Conservation (phyloP, 2,888 invertebrate genomes). For the Diaperis boleti region DNA sequence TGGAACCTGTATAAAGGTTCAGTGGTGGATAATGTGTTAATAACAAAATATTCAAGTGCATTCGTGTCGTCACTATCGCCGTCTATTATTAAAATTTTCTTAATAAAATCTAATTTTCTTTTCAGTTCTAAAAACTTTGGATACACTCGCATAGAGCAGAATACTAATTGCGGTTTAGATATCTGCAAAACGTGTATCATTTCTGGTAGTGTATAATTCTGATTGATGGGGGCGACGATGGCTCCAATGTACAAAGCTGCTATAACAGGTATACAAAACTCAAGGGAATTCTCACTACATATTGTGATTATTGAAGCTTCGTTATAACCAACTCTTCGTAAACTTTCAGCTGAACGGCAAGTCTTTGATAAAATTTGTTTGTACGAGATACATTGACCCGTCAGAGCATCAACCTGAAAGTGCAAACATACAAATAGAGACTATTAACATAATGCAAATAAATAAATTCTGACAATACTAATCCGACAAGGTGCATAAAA, state of each 20-base stretch:
- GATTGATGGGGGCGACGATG: conserved; percentile 52
- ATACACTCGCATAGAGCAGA: conserved; percentile 71
- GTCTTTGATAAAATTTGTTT: conserved; percentile 48
- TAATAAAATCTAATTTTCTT: conserved; percentile 54
- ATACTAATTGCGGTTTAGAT: conserved; percentile 75
- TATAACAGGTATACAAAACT: conserved; percentile 53
- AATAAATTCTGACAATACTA: too few relatives aligned
- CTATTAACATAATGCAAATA: neutral
- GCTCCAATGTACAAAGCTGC: conserved; percentile 54
- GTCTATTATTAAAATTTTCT: conserved; percentile 71
- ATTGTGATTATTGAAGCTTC: conserved; percentile 51
- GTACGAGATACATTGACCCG: conserved; percentile 49
- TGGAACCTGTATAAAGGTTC: conserved; percentile 3
- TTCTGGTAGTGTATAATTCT: conserved; percentile 52
- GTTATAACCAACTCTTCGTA: conserved; percentile 48
- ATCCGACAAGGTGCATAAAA: neutral
- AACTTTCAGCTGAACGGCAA: conserved; percentile 51
- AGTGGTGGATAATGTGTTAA: neutral
- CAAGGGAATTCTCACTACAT: conserved; percentile 53
- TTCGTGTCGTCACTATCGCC: conserved; percentile 19
- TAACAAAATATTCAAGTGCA: conserved; percentile 38
- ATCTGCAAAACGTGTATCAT: conserved; percentile 71
- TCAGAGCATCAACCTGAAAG: conserved; percentile 52
- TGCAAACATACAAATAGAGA: conserved; percentile 27
- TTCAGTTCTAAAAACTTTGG: conserved; percentile 70